Percentiles rank a stretch among this genome's conserved stretches.
Conservation (phyloP, 2,888 invertebrate genomes). For the Capitulum mitella region DNA sequence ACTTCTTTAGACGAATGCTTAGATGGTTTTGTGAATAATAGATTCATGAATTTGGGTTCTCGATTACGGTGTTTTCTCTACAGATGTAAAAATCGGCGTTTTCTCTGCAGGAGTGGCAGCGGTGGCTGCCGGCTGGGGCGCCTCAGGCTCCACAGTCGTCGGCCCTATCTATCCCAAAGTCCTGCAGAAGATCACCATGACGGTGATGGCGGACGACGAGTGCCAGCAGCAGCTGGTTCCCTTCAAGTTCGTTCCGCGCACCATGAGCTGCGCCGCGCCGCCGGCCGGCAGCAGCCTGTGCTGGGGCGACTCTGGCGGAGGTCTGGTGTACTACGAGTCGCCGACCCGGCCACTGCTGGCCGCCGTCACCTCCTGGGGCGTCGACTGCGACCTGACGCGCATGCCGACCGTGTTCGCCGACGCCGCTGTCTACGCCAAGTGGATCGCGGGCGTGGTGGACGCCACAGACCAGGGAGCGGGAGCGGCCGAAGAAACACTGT, state of each 20-base stretch:
- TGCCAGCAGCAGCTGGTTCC: background rate
- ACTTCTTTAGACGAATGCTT: too few relatives aligned
- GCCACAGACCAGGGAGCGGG: too few relatives aligned
- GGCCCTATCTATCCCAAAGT: background rate
- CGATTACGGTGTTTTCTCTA: too few relatives aligned
- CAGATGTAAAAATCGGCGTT: too few relatives aligned
- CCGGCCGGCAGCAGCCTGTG: background rate
- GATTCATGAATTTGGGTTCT: too few relatives aligned
- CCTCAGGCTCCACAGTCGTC: background rate
- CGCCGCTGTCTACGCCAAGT: background rate
- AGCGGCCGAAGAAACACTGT: too few relatives aligned
- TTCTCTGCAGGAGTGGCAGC: background rate
- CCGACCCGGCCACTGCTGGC: background rate
- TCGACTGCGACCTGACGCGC: background rate
- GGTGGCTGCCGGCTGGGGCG: conserved; percentile 1
- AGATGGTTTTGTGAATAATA: too few relatives aligned
- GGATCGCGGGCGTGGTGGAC: background rate
- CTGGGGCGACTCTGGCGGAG: conserved; percentile 21
- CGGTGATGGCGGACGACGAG: background rate
- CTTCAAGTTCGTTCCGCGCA: background rate
- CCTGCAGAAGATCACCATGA: background rate
- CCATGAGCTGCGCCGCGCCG: background rate
- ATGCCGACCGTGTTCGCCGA: conserved; percentile 8
- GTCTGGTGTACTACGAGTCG: background rate
- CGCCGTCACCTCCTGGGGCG: conserved; percentile 11